Evolutionary conservation across 1,140 invertebrate genomes (phyloP), one percentile per base, ranked within the genome.

Genomic region (Drosophila bocqueti): DNA sequence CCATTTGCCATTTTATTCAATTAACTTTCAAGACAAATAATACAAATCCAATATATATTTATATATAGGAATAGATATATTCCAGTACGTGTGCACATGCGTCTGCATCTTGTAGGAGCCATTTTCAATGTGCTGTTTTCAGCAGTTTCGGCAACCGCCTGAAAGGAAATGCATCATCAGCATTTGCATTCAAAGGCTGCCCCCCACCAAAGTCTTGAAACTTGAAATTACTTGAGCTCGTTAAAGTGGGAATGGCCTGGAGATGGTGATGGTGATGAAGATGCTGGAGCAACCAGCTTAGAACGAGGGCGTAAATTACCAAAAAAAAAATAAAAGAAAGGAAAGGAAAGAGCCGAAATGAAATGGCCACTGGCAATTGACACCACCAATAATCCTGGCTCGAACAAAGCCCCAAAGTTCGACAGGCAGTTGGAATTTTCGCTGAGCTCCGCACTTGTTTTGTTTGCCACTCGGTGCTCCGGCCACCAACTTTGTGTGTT

Each of bases 311-410:
- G 81, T 89, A 90, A 89, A 89, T 89, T 89, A 89, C 84, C 81
- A 69, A 87, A 86, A 84, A 73, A 55, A 59, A 36, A n/a, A 31
- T 24, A 31, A 31, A 31, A 31, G 16, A 45, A 52, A 36, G 13
- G 24, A 71, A 46, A 16, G 13, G 61, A 67, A 71, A n/a, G 49
- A 46, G 31, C 63, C 52, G 24, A 71, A 71, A 47, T 71, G 58
- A 77, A 89, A 89, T 89, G 84, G 84, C 85, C 83, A 90, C 78
- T 89, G 85, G 84, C 85, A 90, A 90, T 90, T 89, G 84, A 89
- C 84, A 89, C 84, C 81, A 89, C 84, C 83, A 86, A 86, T 89
- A 89, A 89, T 72, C 84, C 84, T 52, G 47, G 16, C 42, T 59
- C 77, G 72, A 74, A 76, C 57, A 69, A 72, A 80, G 52, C 67